Percentiles rank a stretch among this genome's conserved stretches.
phyloP scores from a whole-genome alignment of 2,113 vertebrate genomes.

The Rynchops niger region DNA sequence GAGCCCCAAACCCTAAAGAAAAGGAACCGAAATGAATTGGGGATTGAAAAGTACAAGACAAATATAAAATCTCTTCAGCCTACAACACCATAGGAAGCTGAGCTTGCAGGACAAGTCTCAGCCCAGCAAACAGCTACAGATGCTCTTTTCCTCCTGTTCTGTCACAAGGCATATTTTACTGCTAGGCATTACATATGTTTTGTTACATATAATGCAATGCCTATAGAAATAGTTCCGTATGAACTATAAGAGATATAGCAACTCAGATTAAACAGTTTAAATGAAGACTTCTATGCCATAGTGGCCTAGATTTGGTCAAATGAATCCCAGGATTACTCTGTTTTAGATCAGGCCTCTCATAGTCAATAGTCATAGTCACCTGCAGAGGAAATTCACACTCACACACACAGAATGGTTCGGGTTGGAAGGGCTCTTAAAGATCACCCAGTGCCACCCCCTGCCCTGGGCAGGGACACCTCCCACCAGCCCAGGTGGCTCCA shows the following conservation, averaged over 20 bases:
- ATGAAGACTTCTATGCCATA: not conserved
- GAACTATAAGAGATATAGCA: not conserved
- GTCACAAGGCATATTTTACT: not conserved
- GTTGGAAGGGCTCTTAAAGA: too few species aligned
- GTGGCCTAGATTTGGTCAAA: not conserved
- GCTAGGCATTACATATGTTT: not conserved
- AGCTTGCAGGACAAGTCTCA: not conserved
- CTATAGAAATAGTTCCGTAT: not conserved
- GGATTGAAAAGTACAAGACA: not conserved
- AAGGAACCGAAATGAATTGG: not conserved
- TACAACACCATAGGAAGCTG: not conserved
- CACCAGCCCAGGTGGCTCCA: too few species aligned
- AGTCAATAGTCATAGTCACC: not conserved
- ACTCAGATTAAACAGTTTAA: not conserved
- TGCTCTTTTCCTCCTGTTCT: not conserved
- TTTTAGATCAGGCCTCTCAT: not conserved
- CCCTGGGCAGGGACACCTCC: too few species aligned
- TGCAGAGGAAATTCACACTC: not conserved
- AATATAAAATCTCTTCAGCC: not conserved
- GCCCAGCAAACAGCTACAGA: not conserved
- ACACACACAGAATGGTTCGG: too few species aligned
- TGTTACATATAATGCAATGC: not conserved
- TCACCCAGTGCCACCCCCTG: too few species aligned
- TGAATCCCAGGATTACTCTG: not conserved
- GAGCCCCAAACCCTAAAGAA: accelerated